Base-by-base conservation (phyloP, 2,888 invertebrate genomes). In the Lycophotia porphyrea region DNA sequence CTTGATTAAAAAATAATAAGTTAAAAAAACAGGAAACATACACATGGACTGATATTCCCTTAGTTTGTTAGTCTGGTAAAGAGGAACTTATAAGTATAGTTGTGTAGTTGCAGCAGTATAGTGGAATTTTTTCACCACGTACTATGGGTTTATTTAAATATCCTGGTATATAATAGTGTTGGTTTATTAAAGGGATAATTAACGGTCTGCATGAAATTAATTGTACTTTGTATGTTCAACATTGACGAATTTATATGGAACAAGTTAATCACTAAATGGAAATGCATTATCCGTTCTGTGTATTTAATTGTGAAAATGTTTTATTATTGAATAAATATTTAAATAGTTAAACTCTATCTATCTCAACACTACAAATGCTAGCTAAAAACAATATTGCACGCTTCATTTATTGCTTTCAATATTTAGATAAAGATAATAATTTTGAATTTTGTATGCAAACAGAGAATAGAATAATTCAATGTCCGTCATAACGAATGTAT, bases 221-320 rank as follows among this genome's bases (percentile, higher is more conserved):
- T 66, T 31, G 60, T 44, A 15, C 66, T 70, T 42, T 5, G 36
- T 7, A 58, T 36, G 21, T 27, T 55, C 1, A 55, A 67, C 24
- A 36, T 76, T 64, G 36, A 76, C n/a, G 34, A 70, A 70, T 70
- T 49, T 80, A 72, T 44, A 21, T n/a, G 39, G 15, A 24, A 39
- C 42, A 47, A 11, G 36, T 73, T 47, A 58, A 42, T 69, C 34
- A 44, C 34, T 27, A 34, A 44, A 24, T 42, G 11, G 64, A 31
- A 64, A 5, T n/a, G 18, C 39, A 58, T n/a, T 34, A 34, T n/a
- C 15, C 18, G 15, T 34, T n/a, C 24, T 42, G 7, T 71, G 31
- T 78, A 24, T 63, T 44, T 24, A 2, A 39, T 44, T 47, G 24
- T 21, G 71, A 64, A 39, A 68, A 68, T 36, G 24, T 31, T 66